Conservation (phyloP, 2,113 vertebrate species). For the Mesembrinibis cayennensis region DNA sequence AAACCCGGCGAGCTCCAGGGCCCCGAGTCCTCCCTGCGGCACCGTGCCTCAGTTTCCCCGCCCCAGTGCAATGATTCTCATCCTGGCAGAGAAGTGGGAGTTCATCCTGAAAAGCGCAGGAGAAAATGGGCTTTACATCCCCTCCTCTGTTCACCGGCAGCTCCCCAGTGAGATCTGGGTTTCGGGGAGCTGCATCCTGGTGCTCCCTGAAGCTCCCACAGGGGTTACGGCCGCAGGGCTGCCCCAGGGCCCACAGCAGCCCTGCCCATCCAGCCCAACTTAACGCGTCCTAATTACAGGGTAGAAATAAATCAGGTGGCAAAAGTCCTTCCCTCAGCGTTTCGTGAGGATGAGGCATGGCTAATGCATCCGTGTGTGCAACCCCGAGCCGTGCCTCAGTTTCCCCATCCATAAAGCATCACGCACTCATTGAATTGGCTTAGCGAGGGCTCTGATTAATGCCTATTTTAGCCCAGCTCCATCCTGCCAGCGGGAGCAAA, state of each 20-base stretch:
- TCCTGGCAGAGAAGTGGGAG: background rate
- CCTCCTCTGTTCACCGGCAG: fast-evolving
- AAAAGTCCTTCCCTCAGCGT: background rate
- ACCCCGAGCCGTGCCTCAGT: background rate
- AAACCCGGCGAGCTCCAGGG: background rate
- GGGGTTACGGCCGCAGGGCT: fast-evolving
- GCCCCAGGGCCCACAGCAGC: background rate
- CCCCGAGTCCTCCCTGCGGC: fast-evolving
- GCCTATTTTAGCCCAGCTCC: fast-evolving
- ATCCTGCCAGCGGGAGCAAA: background rate
- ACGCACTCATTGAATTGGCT: fast-evolving
- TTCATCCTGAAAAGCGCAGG: background rate
- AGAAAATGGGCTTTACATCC: background rate
- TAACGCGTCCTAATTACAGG: background rate
- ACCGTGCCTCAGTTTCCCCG: background rate
- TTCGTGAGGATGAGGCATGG: fast-evolving
- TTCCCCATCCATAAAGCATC: background rate
- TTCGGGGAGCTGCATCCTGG: background rate
- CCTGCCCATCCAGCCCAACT: background rate
- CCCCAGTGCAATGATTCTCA: background rate
- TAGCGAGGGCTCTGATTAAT: background rate
- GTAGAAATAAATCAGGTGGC: background rate
- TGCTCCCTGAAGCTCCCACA: fast-evolving
- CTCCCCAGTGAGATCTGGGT: background rate
- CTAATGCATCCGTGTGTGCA: background rate